These are phyloP conservation scores for Drosophila subpulchrella DNA, from an alignment of 1,140 invertebrate genomes.

Conservation along the genomic window DNA sequence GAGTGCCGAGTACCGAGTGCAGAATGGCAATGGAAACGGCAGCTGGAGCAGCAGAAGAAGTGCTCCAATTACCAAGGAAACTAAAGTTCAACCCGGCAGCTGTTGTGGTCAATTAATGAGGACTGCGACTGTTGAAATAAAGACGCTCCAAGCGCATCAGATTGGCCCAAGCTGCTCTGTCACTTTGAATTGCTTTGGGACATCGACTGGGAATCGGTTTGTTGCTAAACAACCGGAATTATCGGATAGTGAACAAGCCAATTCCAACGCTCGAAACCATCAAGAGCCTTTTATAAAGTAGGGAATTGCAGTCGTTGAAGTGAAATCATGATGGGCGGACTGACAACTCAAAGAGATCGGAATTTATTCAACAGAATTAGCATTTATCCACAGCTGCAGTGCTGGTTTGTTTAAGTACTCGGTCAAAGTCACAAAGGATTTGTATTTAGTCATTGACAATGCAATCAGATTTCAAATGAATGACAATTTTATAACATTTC, in stretches of 20 bases:
- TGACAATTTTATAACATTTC: neutral
- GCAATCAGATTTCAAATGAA: neutral
- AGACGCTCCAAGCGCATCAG: constrained; percentile 2
- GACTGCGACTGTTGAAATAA: neutral
- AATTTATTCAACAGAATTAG: neutral
- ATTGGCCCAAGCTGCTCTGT: neutral
- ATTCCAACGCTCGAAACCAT: neutral
- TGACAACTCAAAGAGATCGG: neutral
- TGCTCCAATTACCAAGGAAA: constrained; percentile 33
- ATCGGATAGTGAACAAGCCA: neutral
- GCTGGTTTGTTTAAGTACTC: neutral
- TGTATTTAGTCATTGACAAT: neutral
- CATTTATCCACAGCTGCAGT: neutral
- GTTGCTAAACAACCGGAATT: constrained; percentile 9
- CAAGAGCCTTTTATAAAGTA: neutral
- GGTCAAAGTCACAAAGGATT: neutral
- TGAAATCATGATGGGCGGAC: neutral
- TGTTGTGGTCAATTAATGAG: constrained; percentile 45
- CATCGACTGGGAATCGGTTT: neutral
- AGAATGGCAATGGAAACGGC: neutral
- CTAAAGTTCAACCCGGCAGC: constrained; percentile 20
- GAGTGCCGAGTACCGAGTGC: neutral
- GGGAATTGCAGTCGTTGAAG: neutral
- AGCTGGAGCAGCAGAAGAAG: constrained; percentile 11
- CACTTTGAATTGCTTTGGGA: constrained; percentile 9